Conservation (phyloP, 2,797 vertebrate species). For the Takifugu ocellatus region DNA sequence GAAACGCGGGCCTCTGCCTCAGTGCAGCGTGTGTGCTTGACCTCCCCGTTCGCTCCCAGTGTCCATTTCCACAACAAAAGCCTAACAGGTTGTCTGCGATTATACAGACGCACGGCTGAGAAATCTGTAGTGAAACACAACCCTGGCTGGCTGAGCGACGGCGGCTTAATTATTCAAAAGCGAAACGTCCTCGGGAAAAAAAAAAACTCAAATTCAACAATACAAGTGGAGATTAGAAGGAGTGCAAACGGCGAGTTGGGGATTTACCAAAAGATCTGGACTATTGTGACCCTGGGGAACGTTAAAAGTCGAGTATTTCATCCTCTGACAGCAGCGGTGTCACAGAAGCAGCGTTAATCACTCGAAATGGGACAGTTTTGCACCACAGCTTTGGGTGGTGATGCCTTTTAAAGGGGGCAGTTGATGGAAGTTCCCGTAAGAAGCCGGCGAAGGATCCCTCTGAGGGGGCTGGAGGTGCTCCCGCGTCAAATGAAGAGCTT, state of each 20-base stretch:
- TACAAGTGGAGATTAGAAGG: conserved; percentile 8
- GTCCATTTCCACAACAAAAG: conserved; percentile 71
- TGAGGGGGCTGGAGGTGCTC: conserved; percentile 35
- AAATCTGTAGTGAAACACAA: conserved; percentile 58
- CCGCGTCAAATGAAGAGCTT: conserved; percentile 47
- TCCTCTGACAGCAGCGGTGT: conserved; percentile 8
- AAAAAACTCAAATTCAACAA: no score
- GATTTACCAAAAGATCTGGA: conserved; percentile 9
- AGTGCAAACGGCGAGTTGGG: conserved; percentile 23
- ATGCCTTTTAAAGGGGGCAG: conserved; percentile 8
- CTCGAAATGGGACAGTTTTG: conserved; percentile 30
- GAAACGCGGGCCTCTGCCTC: conserved; percentile 58
- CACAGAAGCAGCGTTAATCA: conserved; percentile 16
- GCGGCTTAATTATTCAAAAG: conserved; percentile 42
- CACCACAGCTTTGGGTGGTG: conserved; percentile 30
- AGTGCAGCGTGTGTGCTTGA: conserved; percentile 62
- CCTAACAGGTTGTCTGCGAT: conserved; percentile 53
- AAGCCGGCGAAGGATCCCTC: conserved; percentile 33
- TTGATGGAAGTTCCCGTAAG: conserved; percentile 49
- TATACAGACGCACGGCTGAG: conserved; percentile 42
- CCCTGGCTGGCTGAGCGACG: conserved; percentile 29
- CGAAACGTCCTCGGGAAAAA: background rate
- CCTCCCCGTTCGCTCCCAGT: conserved; percentile 57
- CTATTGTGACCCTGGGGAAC: conserved; percentile 18
- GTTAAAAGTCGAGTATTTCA: background rate